Evolutionary conservation across 2,113 vertebrate genomes (phyloP).

Genomic region (Xiphorhynchus elegans): DNA sequence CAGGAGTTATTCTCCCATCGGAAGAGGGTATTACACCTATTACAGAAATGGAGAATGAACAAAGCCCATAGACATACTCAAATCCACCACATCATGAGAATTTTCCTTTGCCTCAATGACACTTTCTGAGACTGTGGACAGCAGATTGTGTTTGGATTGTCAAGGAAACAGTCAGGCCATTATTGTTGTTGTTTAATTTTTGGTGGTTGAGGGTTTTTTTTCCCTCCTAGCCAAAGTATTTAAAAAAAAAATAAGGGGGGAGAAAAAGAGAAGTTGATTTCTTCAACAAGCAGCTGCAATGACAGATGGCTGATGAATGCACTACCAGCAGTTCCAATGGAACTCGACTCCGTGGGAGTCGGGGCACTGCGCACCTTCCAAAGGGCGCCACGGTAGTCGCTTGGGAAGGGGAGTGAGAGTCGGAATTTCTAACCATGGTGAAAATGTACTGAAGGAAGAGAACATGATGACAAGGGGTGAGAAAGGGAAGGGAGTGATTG

Average conservation of each 20-base stretch:
- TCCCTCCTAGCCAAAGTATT: conserved; percentile 23
- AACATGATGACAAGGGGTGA: conserved; percentile 68
- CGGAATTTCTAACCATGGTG: conserved; percentile 62
- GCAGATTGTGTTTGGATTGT: conserved; percentile 68
- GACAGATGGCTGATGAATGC: conserved; percentile 71
- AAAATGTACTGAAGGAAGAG: conserved; percentile 68
- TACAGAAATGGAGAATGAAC: not conserved
- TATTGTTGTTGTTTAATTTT: conserved; percentile 66
- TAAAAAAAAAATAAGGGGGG: not conserved
- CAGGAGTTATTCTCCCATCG: not conserved
- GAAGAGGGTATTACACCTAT: not conserved
- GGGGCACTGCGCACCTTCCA: conserved; percentile 66
- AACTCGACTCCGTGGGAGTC: conserved; percentile 72
- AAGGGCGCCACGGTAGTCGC: conserved; percentile 63
- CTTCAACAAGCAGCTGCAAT: conserved; percentile 70
- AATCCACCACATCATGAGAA: not conserved
- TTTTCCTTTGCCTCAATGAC: not conserved
- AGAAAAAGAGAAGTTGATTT: not conserved
- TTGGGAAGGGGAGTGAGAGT: conserved; percentile 68
- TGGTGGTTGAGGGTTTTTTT: not conserved
- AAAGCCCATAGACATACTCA: not conserved
- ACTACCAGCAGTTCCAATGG: conserved; percentile 70
- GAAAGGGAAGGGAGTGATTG: conserved; percentile 58
- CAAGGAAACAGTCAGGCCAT: conserved; percentile 44
- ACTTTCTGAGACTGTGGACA: conserved; percentile 28